Conservation (phyloP, 2,888 invertebrate species). For the Chaetogeoica ovagalla region DNA sequence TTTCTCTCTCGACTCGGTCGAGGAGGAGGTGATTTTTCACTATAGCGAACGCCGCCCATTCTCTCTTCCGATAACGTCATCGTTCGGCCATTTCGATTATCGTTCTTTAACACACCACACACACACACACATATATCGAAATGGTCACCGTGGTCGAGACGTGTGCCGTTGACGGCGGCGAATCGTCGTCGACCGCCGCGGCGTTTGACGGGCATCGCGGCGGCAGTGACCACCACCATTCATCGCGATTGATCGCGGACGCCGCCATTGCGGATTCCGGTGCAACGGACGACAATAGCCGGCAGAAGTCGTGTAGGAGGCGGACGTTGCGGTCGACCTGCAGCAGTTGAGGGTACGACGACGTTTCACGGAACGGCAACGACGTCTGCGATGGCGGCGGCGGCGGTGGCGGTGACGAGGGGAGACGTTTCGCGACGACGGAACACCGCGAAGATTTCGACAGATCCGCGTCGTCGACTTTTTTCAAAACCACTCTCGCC, state of each 20-base stretch:
- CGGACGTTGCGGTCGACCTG: neutral
- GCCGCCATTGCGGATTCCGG: neutral
- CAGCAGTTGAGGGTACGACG: conserved; percentile 16
- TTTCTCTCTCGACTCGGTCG: too few species aligned
- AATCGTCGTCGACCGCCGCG: neutral
- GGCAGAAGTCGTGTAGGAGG: conserved; percentile 1
- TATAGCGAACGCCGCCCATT: too few species aligned
- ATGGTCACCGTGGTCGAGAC: conserved; percentile 16
- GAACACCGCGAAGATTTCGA: neutral
- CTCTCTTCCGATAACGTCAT: too few species aligned
- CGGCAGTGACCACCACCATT: neutral
- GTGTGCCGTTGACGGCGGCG: neutral
- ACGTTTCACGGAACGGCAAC: neutral
- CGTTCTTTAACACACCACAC: too few species aligned
- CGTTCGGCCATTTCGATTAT: too few species aligned
- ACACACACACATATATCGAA: too few species aligned
- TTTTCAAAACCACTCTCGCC: neutral
- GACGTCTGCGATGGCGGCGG: too few species aligned
- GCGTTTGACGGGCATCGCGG: neutral
- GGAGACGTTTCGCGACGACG: too few species aligned
- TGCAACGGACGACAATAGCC: neutral
- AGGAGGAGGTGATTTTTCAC: too few species aligned
- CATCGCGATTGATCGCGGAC: neutral
- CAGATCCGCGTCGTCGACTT: neutral
- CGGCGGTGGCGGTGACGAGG: too few species aligned